These are phyloP conservation scores for Dasypolia templi DNA, from an alignment of 2,888 invertebrate genomes.

Conservation along the genomic window DNA sequence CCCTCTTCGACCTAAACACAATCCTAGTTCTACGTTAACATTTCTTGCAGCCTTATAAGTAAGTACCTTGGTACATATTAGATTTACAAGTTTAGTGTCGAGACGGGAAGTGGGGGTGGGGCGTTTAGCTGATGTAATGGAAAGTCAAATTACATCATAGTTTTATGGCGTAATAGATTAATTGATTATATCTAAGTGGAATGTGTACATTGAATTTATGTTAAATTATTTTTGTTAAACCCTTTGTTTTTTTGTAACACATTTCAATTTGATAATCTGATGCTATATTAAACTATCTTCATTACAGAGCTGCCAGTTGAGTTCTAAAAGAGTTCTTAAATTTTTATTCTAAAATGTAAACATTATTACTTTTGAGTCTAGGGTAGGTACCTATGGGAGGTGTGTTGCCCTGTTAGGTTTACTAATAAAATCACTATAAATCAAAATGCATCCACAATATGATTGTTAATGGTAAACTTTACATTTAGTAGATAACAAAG, in stretches of 20 bases:
- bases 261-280: neutral
- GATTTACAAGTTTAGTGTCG: conserved; percentile 39
- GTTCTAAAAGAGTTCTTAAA: neutral
- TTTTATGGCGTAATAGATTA: conserved; percentile 27
- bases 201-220: conserved; percentile 20
- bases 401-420: neutral
- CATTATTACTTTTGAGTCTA: neutral
- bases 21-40: neutral
- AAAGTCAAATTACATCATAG: conserved; percentile 62
- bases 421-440: neutral
- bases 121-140: conserved; percentile 60
- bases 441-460: neutral
- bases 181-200: conserved; percentile 22
- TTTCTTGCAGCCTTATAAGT: neutral
- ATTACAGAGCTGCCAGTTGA: neutral
- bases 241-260: neutral
- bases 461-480: too few relatives aligned
- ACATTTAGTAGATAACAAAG: too few relatives aligned
- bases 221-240: neutral
- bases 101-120: conserved; percentile 30
- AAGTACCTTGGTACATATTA: conserved; percentile 36
- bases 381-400: neutral
- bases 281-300: neutral
- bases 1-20: neutral
- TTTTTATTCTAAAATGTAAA: neutral